Evolutionary conservation across 2,888 invertebrate genomes (phyloP).

Genomic region (Drosophila acutilabella): DNA sequence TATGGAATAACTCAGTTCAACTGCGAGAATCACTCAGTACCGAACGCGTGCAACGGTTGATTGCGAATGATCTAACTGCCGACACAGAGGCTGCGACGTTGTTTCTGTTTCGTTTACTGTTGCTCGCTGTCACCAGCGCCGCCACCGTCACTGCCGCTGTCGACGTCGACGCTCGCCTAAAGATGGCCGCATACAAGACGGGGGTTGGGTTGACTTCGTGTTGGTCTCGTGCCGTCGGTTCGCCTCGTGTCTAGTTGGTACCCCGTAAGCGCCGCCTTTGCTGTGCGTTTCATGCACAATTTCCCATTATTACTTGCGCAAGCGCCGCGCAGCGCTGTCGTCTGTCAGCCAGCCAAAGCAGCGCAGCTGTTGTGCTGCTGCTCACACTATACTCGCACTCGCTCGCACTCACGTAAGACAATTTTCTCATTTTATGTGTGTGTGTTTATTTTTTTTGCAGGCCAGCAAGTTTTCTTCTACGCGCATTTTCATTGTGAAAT

Average conservation of each 20-base stretch:
- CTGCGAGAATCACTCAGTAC: constrained; percentile 43
- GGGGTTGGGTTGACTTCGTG: constrained; percentile 53
- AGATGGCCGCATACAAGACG: constrained; percentile 68
- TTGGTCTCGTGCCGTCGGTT: constrained; percentile 11
- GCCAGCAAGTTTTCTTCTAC: constrained; percentile 68
- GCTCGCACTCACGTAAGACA: constrained; percentile 70
- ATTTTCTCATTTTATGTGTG: constrained; percentile 73
- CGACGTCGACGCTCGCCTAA: constrained; percentile 38
- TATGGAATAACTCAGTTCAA: constrained; percentile 10
- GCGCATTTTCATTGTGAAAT: constrained; percentile 80
- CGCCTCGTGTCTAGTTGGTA: constrained; percentile 31
- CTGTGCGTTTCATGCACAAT: constrained; percentile 31
- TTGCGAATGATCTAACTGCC: constrained; percentile 83
- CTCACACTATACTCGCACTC: constrained; percentile 14
- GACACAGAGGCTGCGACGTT: constrained; percentile 63
- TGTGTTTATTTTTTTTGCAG: constrained; percentile 41
- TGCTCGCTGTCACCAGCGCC: constrained; percentile 22
- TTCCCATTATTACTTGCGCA: constrained; percentile 78
- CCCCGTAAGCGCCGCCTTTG: constrained; percentile 79
- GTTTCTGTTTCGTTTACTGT: constrained; percentile 47
- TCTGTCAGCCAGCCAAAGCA: constrained; percentile 73
- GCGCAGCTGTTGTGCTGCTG: constrained; percentile 35
- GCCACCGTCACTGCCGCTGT: constrained; percentile 32
- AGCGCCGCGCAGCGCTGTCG: constrained; percentile 63
- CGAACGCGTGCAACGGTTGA: constrained; percentile 77